Evolutionary conservation across 2,888 invertebrate genomes (phyloP).

Genomic region (Amblyjoppa fuscipennis): DNA sequence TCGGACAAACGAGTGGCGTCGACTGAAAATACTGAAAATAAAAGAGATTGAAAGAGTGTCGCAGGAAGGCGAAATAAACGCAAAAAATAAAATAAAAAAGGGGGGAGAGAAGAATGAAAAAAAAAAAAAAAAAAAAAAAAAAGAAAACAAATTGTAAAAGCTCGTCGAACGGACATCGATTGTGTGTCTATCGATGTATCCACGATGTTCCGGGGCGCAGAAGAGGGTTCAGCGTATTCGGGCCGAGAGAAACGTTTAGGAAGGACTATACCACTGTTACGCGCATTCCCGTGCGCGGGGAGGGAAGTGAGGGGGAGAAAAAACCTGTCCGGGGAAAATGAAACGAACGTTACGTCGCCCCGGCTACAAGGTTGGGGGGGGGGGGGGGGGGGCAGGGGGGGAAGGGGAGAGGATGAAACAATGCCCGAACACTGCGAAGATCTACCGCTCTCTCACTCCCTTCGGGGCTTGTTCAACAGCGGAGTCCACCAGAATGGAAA

Average conservation of each 20-base stretch:
- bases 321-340: constrained; percentile 61
- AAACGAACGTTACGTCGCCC: constrained; percentile 55
- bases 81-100: constrained; percentile 44
- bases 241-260: constrained; percentile 56
- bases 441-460: constrained; percentile 21
- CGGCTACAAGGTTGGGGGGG: constrained; percentile 14
- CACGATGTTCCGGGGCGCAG: constrained; percentile 54
- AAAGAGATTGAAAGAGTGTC: constrained; percentile 52
- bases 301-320: constrained; percentile 15
- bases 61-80: constrained; percentile 58
- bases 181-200: constrained; percentile 65
- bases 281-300: constrained; percentile 12
- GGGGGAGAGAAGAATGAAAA: constrained; percentile 23
- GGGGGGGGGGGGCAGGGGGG: too few species aligned
- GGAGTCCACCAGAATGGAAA: constrained; percentile 52
- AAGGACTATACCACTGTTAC: constrained; percentile 16
- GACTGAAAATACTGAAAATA: constrained; percentile 62
- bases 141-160: constrained; percentile 40
- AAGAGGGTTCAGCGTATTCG: constrained; percentile 30
- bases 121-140: constrained; percentile 25
- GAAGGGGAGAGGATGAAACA: constrained; percentile 44
- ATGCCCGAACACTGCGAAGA: constrained; percentile 45
- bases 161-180: constrained; percentile 60
- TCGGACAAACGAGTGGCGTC: constrained; percentile 62
- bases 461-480: constrained; percentile 50